A percentile compares a stretch with the other conserved stretches of the same genome.
These are phyloP conservation scores for Plecotus auritus DNA, from an alignment of 2,113 vertebrate species.

Conservation along the genomic window DNA sequence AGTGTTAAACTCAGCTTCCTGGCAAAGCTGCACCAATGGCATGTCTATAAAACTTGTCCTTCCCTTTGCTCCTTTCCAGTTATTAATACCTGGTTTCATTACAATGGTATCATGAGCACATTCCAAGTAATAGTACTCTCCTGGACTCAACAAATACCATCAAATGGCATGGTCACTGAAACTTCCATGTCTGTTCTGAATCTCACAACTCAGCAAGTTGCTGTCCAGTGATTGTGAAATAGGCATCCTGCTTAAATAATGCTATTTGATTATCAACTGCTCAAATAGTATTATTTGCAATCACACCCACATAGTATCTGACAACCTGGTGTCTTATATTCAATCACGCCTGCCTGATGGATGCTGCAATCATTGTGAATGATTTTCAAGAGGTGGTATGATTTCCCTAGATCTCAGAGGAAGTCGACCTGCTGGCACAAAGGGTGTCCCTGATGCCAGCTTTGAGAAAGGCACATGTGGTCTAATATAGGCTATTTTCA, in stretches of 20 bases:
- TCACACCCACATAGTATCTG: not conserved
- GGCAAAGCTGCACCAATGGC: no score
- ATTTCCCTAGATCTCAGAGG: not conserved
- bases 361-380: not conserved
- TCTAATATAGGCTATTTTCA: not conserved
- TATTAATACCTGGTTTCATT: no score
- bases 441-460: not conserved
- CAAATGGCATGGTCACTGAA: not conserved
- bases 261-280: not conserved
- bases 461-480: not conserved
- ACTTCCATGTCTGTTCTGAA: not conserved
- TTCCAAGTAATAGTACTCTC: not conserved
- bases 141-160: not conserved
- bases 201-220: not conserved
- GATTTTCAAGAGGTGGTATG: not conserved
- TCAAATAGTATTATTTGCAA: not conserved
- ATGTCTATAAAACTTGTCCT: no score
- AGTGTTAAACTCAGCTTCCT: no score
- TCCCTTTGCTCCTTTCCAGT: no score
- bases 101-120: not conserved
- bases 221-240: not conserved
- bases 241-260: not conserved
- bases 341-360: not conserved
- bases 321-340: not conserved
- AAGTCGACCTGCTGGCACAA: not conserved